phyloP scores from a whole-genome alignment of 2,113 vertebrate species.

The Pseudopipra pipra region DNA sequence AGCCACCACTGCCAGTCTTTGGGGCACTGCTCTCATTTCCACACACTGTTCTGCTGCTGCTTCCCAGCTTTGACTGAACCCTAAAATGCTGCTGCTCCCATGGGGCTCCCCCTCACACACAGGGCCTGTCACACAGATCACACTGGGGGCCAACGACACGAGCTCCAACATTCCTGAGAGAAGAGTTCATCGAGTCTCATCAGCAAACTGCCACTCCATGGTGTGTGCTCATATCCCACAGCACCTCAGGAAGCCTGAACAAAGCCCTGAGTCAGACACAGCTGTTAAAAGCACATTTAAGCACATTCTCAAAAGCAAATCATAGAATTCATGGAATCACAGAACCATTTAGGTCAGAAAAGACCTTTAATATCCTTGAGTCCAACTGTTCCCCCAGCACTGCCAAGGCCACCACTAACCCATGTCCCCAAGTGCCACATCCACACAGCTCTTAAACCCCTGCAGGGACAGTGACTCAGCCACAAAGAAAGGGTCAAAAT shows the following conservation, averaged over 20 bases:
- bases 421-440: background rate
- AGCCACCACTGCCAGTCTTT: background rate
- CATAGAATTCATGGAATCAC: background rate
- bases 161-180: background rate
- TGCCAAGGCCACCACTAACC: background rate
- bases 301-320: background rate
- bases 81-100: background rate
- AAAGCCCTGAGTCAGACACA: background rate
- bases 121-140: background rate
- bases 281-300: background rate
- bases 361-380: background rate
- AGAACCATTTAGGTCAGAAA: background rate
- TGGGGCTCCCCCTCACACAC: background rate
- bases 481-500: accelerated
- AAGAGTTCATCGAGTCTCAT: background rate
- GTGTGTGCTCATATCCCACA: background rate
- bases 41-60: background rate
- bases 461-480: background rate
- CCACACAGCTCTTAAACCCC: background rate
- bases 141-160: background rate
- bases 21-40: background rate
- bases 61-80: background rate
- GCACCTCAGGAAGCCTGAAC: background rate
- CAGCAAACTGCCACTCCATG: background rate
- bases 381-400: background rate